Percentiles rank a stretch among this genome's conserved stretches.
Evolutionary conservation across 2,888 invertebrate genomes (phyloP).

Genomic region (Argyresthia albistria): DNA sequence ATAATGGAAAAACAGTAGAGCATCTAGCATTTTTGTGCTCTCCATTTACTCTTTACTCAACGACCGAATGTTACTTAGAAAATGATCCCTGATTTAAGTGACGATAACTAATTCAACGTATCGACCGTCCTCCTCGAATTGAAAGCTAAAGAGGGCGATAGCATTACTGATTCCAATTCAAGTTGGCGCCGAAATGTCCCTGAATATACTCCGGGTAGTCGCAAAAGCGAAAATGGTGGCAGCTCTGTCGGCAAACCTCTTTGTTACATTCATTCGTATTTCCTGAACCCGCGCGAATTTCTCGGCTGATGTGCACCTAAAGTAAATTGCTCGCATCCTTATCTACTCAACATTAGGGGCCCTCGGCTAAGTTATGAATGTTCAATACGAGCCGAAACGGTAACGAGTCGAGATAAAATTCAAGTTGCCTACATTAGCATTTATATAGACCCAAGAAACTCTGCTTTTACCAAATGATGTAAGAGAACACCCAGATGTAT

Average conservation of each 20-base stretch:
- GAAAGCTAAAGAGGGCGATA: constrained; percentile 1
- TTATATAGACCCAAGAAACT: constrained; percentile 16
- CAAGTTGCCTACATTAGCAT: constrained; percentile 21
- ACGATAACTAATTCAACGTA: background rate
- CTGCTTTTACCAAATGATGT: background rate
- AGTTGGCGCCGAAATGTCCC: background rate
- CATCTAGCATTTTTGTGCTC: background rate
- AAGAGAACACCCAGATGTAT: background rate
- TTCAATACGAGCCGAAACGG: constrained; percentile 31
- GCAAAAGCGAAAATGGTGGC: constrained; percentile 23
- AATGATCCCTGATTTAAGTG: background rate
- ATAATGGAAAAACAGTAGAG: constrained; percentile 5
- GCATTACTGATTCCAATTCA: constrained; percentile 1
- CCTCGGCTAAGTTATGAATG: constrained; percentile 38
- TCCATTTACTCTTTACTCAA: too few relatives aligned
- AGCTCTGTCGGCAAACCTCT: constrained; percentile 32
- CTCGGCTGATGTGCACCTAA: constrained; percentile 15
- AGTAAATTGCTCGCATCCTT: constrained; percentile 47
- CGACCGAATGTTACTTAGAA: too few relatives aligned
- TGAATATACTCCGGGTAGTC: constrained; percentile 14
- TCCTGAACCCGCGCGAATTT: constrained; percentile 12
- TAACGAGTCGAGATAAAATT: constrained; percentile 22
- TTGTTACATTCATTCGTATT: constrained; percentile 30
- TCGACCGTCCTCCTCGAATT: background rate
- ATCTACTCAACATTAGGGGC: constrained; percentile 21